These are phyloP conservation scores for Grantiella picta DNA, from an alignment of 2,113 vertebrate species.

Conservation along the genomic window DNA sequence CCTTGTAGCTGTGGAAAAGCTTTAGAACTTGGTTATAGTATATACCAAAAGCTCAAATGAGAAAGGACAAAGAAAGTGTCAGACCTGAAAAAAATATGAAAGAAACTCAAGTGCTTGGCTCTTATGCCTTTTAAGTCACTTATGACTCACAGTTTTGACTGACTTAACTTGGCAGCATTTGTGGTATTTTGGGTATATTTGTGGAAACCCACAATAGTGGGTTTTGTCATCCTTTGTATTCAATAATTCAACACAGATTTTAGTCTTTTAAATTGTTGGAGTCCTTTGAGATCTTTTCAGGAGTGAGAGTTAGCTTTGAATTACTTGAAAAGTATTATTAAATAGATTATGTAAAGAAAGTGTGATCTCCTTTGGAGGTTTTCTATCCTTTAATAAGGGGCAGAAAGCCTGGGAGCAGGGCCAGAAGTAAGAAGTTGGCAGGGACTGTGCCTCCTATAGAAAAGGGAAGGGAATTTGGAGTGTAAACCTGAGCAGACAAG, in stretches of 20 bases:
- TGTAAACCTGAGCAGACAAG: background rate
- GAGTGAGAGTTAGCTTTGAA: slow-evolving; percentile 32
- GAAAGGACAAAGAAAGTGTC: background rate
- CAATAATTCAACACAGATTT: slow-evolving; percentile 10
- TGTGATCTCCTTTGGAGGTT: slow-evolving; percentile 15
- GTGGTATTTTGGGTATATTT: slow-evolving; percentile 19
- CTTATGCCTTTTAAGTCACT: background rate
- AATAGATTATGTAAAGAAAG: slow-evolving; percentile 51
- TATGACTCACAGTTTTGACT: slow-evolving; percentile 5
- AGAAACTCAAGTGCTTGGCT: background rate
- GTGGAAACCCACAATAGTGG: background rate
- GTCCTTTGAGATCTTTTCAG: slow-evolving; percentile 26
- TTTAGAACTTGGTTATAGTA: background rate
- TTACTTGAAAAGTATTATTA: slow-evolving; percentile 43
- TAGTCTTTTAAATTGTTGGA: background rate
- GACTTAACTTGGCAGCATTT: slow-evolving; percentile 2
- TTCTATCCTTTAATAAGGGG: slow-evolving; percentile 40
- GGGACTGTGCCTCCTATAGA: background rate
- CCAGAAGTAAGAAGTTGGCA: slow-evolving; percentile 41
- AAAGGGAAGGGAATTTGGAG: slow-evolving; percentile 4
- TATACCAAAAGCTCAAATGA: background rate
- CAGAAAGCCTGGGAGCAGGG: slow-evolving; percentile 30
- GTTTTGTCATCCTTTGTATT: slow-evolving; percentile 34
- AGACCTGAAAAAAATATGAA: background rate
- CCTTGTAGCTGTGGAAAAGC: background rate